Evolutionary conservation across 2,888 invertebrate genomes (phyloP), one percentile per base, ranked within the genome.

Genomic region (Rhimphoctona megacephalus): DNA sequence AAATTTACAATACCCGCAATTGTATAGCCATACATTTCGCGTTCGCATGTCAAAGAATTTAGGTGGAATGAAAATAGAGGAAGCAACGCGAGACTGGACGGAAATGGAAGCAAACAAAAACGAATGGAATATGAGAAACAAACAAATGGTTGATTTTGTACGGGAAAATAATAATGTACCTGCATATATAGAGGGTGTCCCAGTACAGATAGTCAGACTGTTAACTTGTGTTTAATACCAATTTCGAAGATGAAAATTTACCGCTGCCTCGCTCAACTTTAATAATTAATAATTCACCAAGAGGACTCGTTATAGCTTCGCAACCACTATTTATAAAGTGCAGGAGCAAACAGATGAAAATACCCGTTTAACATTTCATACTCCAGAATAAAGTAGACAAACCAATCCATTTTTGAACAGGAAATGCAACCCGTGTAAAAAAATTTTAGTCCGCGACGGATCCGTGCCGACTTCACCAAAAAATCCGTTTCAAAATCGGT

Each of bases 111-210:
- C 30, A 54, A 43, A n/a, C 33, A n/a, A 54, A 54, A 43, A 33
- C 33, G 36, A 36, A 67, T 49, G 52, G 52, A 67, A 67, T 30
- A 52, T 36, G 36, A 39, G 61, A 54, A 25, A 17, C 36, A 57
- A 74, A 74, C 36, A 57, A 74, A 36, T 30, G n/a, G 85, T 77
- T 81, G 84, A 79, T 39, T 43, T 72, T 72, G 22, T 9, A 43
- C 30, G 72, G 33, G 22, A 64, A 46, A 43, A 70, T 46, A 46
- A 49, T 33, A 25, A 49, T 30, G 8, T 30, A 49, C 14, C 25
- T 19, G 30, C 5, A 30, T 19, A 49, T 49, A 3, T 46, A 30
- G 39, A 22, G 61, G 61, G 17, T 61, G 30, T 30, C 30, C 30
- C 61, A 30, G 30, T 61, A 8, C 17, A 17, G 6, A 61, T 30